Conservation (phyloP, 2,888 invertebrate genomes). For the Cordilura impudica region DNA sequence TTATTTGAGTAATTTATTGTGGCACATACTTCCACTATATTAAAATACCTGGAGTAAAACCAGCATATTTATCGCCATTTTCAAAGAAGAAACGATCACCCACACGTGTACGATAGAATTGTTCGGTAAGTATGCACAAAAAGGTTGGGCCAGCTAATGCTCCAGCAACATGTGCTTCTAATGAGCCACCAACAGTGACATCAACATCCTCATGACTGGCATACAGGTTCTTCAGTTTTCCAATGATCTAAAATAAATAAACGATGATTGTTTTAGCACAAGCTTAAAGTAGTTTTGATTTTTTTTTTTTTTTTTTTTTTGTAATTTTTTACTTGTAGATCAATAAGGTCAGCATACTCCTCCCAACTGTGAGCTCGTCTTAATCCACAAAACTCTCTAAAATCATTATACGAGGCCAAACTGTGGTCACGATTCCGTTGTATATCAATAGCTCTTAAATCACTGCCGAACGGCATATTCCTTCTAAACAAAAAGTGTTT, state of each 20-base stretch:
- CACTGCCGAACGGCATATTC: constrained; percentile 86
- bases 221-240: constrained; percentile 83
- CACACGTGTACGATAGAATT: constrained; percentile 90
- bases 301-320: too few species aligned
- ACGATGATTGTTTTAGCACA: not conserved
- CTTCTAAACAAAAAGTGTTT: constrained; percentile 84
- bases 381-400: constrained; percentile 87
- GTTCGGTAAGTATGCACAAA: constrained; percentile 91
- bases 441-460: constrained; percentile 89
- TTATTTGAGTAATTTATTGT: too few species aligned
- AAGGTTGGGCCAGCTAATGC: constrained; percentile 92
- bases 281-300: not conserved
- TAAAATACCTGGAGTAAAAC: constrained; percentile 80
- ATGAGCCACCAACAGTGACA: constrained; percentile 88
- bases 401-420: constrained; percentile 87
- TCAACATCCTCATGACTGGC: constrained; percentile 89
- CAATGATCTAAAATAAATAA: constrained; percentile 78
- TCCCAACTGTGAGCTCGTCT: constrained; percentile 83
- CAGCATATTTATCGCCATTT: constrained; percentile 81
- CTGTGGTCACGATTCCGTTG: constrained; percentile 93
- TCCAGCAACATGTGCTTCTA: constrained; percentile 87
- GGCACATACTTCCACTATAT: too few species aligned
- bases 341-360: constrained; percentile 85
- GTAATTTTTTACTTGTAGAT: constrained; percentile 79
- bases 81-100: constrained; percentile 94